A percentile compares a stretch with the other conserved stretches of the same genome.
Evolutionary conservation across 1,140 invertebrate species (phyloP).

Genomic region (Drosophila jambulina): DNA sequence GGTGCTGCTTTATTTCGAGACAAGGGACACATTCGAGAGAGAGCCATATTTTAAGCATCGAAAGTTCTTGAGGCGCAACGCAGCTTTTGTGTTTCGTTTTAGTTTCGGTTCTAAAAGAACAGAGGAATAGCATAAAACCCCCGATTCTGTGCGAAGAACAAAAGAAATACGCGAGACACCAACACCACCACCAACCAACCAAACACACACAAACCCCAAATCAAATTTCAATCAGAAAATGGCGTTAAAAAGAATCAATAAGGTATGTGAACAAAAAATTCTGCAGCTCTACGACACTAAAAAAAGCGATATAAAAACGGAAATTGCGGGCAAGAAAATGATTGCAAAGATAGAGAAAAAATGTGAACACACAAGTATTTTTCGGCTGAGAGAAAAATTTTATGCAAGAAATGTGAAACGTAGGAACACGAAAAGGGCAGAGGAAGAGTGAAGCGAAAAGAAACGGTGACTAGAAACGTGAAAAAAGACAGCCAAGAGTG

Average conservation of each 20-base stretch:
- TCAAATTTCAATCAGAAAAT: slow-evolving; percentile 88
- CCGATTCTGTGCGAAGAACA: slow-evolving; percentile 71
- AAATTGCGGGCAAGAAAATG: slow-evolving; percentile 33
- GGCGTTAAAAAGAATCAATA: slow-evolving; percentile 98
- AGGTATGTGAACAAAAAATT: slow-evolving; percentile 89
- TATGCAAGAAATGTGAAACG: slow-evolving; percentile 85
- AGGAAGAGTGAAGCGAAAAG: slow-evolving; percentile 77
- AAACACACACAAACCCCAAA: slow-evolving; percentile 77
- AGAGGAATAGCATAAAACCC: slow-evolving; percentile 21
- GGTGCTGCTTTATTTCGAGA: slow-evolving; percentile 77
- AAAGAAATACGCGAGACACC: slow-evolving; percentile 74
- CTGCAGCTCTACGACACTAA: slow-evolving; percentile 35
- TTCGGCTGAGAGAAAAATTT: slow-evolving; percentile 71
- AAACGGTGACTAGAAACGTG: slow-evolving; percentile 79
- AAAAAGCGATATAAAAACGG: slow-evolving; percentile 25
- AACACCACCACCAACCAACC: slow-evolving; percentile 72
- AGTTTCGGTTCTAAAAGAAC: slow-evolving; percentile 38
- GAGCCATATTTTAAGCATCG: slow-evolving; percentile 64
- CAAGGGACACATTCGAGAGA: slow-evolving; percentile 70
- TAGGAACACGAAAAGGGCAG: slow-evolving; percentile 70
- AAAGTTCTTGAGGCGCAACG: slow-evolving; percentile 58
- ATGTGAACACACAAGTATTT: slow-evolving; percentile 47
- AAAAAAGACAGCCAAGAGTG: slow-evolving; percentile 67
- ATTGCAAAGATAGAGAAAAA: slow-evolving; percentile 36
- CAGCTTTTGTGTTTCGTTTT: slow-evolving; percentile 80